Conservation (phyloP, 2,113 vertebrate species). For the Alethe castanea region DNA sequence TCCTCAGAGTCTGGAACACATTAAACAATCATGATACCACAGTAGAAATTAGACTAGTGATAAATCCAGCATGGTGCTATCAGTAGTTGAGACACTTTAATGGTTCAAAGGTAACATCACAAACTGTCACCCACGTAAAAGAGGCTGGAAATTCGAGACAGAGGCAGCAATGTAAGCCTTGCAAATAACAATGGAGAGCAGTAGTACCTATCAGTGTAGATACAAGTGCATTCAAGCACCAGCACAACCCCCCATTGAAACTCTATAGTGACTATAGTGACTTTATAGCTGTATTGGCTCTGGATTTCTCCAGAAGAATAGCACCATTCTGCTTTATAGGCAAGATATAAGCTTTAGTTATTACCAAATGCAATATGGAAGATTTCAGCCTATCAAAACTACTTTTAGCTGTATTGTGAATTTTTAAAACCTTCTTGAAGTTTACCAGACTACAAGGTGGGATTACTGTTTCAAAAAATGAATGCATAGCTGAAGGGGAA, state of each 20-base stretch:
- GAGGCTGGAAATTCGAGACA: not conserved
- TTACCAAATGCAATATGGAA: not conserved
- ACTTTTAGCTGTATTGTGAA: not conserved
- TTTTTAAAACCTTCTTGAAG: not conserved
- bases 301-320: not conserved
- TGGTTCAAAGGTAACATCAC: not conserved
- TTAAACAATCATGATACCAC: not conserved
- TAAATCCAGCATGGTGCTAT: not conserved
- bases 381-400: not conserved
- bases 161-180: not conserved
- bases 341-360: not conserved
- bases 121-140: accelerated
- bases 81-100: not conserved
- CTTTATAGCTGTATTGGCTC: not conserved
- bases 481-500: not conserved
- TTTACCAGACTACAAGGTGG: not conserved
- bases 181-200: not conserved
- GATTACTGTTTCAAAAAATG: constrained; percentile 12
- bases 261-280: not conserved
- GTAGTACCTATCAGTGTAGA: not conserved
- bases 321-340: not conserved
- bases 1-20: not conserved
- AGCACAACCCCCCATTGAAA: not conserved
- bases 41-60: not conserved
- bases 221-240: not conserved